These are phyloP conservation scores for Monochamus saltuarius DNA, from an alignment of 1,140 invertebrate genomes.

Conservation along the genomic window DNA sequence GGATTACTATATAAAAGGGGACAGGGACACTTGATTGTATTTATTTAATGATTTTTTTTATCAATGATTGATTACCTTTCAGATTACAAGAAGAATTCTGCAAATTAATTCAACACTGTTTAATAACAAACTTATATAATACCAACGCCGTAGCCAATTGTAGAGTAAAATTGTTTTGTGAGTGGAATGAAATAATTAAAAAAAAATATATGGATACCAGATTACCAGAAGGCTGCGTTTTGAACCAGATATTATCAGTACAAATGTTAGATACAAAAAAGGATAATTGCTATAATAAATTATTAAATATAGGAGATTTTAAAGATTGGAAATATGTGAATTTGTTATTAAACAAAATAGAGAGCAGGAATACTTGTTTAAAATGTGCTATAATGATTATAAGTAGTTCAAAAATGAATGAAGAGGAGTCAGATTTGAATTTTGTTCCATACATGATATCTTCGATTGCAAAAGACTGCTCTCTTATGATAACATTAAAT, in stretches of 20 bases:
- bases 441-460: conserved; percentile 44
- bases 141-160: conserved; percentile 12
- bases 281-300: conserved; percentile 37
- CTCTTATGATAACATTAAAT: conserved; percentile 44
- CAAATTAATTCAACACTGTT: conserved; percentile 31
- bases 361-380: conserved; percentile 26
- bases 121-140: conserved; percentile 30
- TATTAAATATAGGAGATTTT: conserved; percentile 24
- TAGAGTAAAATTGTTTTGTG: conserved; percentile 24
- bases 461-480: conserved; percentile 46
- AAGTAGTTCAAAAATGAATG: conserved; percentile 15
- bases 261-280: conserved; percentile 45
- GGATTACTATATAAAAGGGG: no score
- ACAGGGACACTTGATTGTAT: conserved; percentile 5
- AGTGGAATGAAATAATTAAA: conserved; percentile 31
- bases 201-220: not conserved
- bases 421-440: conserved; percentile 29
- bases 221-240: conserved; percentile 39
- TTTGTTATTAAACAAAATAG: conserved; percentile 32
- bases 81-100: conserved; percentile 40
- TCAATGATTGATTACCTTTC: conserved; percentile 22
- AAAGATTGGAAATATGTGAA: conserved; percentile 38
- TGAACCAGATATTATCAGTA: conserved; percentile 42
- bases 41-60: conserved; percentile 12
- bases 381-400: conserved; percentile 33